Evolutionary conservation across 2,888 invertebrate genomes (phyloP), one percentile per base, ranked within the genome.

Genomic region (Lithophane semibrunnea): DNA sequence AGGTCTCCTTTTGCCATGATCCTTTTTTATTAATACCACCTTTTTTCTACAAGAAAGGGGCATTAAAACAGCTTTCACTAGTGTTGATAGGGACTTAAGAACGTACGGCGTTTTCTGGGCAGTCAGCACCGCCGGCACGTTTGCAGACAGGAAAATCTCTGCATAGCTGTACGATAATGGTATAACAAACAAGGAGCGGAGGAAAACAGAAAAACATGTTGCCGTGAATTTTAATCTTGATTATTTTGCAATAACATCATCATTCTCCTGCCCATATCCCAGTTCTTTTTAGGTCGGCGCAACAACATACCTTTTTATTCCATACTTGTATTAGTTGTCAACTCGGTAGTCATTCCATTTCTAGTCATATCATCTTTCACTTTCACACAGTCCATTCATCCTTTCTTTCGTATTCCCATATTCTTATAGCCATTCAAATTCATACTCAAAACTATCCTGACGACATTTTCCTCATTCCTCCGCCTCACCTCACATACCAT

Each of bases 1-100:
- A 47, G 63, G 72, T 61, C 29, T 49, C 47, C 37, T 44, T 79
- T 60, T 47, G 24, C 75, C 60, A 44, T 75, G 63, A 75, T 75
- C 44, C 54, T 52, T 74, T 71, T 69, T 72, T 69, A 61, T 77
- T 54, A 60, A 68, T 60, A 47, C 24, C 24, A 65, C n/a, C 16
- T 65, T 81, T 68, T 70, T 80, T 64, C 4, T n/a, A 42, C 10
- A 10, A 58, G 2, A 37, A 24, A 52, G 21, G 9, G 29, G 44
- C 37, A 54, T 64, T 64, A 68, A 66, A 80, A 58, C 54, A 56
- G 49, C n/a, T 67, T 75, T 64, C 0, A 9, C 10, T 29, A 16
- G 58, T 58, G n/a, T 52, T 13, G 47, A 66, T 63, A 64, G 42
- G 8, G 42, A 44, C 29, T 64, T 74, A 12, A 12, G 42, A 42